Conservation (phyloP, 2,888 invertebrate genomes). For the Pelosia muscerda region DNA sequence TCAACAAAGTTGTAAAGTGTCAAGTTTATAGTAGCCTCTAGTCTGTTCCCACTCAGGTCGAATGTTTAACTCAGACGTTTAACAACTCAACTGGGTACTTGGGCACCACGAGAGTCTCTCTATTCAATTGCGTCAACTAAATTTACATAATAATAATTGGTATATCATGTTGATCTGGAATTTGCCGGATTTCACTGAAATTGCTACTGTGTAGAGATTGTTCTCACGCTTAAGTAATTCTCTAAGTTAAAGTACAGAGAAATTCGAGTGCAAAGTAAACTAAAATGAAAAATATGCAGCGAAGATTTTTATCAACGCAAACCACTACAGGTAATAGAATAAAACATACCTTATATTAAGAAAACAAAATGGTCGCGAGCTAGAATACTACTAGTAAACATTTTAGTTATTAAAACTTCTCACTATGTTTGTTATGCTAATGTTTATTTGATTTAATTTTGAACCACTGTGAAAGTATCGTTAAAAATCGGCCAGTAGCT, state of each 20-base stretch:
- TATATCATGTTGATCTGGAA: constrained; percentile 14
- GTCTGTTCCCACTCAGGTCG: constrained; percentile 34
- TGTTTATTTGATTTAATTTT: constrained; percentile 42
- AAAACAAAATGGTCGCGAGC: not conserved
- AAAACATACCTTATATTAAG: not conserved
- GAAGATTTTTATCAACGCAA: not conserved
- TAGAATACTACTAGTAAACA: constrained; percentile 1
- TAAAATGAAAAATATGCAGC: not conserved
- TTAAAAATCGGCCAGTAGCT: constrained; percentile 42
- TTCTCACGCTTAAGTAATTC: not conserved
- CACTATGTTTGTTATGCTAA: constrained; percentile 12
- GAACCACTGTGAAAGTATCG: constrained; percentile 41
- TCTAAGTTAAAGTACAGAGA: not conserved
- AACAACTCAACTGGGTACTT: constrained; percentile 44
- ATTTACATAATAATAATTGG: constrained; percentile 28
- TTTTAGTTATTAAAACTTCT: constrained; percentile 3
- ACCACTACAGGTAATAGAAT: not conserved
- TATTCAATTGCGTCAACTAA: constrained; percentile 17
- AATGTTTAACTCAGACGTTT: constrained; percentile 38
- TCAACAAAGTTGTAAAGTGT: constrained; percentile 51
- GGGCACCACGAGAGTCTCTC: constrained; percentile 32
- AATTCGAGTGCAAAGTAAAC: not conserved
- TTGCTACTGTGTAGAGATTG: not conserved
- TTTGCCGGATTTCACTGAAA: constrained; percentile 6
- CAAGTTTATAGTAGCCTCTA: constrained; percentile 47